Conservation (phyloP, 2,797 vertebrate genomes). For the Antrozous pallidus region DNA sequence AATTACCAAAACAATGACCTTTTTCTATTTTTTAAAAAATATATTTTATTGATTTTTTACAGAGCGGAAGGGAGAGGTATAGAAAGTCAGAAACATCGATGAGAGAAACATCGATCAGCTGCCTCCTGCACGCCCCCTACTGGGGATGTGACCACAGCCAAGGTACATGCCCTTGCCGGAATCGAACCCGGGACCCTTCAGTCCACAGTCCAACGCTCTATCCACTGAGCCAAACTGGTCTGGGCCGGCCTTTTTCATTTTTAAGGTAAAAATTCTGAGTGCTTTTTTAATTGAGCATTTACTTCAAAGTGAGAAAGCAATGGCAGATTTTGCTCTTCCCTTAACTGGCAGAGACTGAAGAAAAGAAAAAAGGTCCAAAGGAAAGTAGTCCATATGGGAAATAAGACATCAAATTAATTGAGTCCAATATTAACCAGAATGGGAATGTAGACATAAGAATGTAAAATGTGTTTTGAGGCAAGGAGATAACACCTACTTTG, state of each 20-base stretch:
- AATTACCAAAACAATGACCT: background rate
- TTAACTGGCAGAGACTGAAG: background rate
- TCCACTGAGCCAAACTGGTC: too few species aligned
- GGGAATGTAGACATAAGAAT: background rate
- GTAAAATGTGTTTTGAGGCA: background rate
- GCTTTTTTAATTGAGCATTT: background rate
- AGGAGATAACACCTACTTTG: background rate
- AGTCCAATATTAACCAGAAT: background rate
- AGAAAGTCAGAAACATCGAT: too few species aligned
- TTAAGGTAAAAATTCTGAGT: background rate
- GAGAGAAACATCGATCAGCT: too few species aligned
- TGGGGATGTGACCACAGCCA: too few species aligned
- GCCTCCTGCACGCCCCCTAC: too few species aligned
- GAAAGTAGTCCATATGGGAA: background rate
- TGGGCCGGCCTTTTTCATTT: background rate
- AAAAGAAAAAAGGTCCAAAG: background rate
- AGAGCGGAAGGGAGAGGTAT: too few species aligned
- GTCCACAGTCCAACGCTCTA: too few species aligned
- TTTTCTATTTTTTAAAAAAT: too few species aligned
- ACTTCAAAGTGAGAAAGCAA: background rate
- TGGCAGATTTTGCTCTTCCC: background rate
- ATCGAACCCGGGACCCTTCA: too few species aligned
- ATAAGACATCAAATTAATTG: background rate
- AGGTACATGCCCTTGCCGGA: too few species aligned
- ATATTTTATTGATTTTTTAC: too few species aligned